Evolutionary conservation across 1,140 invertebrate genomes (phyloP).

Genomic region (Lithobius niger): DNA sequence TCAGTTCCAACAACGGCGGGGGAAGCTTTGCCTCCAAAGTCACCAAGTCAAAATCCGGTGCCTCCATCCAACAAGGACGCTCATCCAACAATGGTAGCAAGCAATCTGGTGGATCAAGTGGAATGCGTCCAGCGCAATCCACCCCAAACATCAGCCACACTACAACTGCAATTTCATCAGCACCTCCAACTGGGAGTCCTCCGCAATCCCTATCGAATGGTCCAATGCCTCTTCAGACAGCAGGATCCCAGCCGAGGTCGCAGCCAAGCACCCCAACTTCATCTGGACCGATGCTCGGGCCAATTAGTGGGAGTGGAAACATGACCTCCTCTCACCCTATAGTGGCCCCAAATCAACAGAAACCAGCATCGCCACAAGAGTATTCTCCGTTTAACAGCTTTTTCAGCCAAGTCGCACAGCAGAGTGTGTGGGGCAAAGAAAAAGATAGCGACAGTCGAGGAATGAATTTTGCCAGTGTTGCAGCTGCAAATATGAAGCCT

Average conservation of each 20-base stretch:
- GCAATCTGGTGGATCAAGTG: no score
- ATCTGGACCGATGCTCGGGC: neutral
- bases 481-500: constrained; percentile 42
- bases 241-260: constrained; percentile 25
- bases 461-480: constrained; percentile 58
- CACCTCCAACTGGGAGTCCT: neutral
- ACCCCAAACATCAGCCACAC: constrained; percentile 2
- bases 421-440: constrained; percentile 50
- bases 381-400: constrained; percentile 67
- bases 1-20: constrained; percentile 40
- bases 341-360: constrained; percentile 36
- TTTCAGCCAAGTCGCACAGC: constrained; percentile 46
- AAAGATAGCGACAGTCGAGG: constrained; percentile 45
- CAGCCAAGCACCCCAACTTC: constrained; percentile 18
- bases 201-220: constrained; percentile 21
- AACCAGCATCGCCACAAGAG: constrained; percentile 37
- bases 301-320: neutral
- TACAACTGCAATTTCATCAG: neutral
- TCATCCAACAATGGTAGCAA: no score
- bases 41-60: constrained; percentile 41
- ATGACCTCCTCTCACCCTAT: constrained; percentile 18
- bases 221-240: constrained; percentile 23
- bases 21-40: constrained; percentile 27
- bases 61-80: constrained; percentile 14
- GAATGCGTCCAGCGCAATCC: neutral